These are phyloP conservation scores for Carabus problematicus DNA, from an alignment of 2,888 invertebrate species.

Conservation along the genomic window DNA sequence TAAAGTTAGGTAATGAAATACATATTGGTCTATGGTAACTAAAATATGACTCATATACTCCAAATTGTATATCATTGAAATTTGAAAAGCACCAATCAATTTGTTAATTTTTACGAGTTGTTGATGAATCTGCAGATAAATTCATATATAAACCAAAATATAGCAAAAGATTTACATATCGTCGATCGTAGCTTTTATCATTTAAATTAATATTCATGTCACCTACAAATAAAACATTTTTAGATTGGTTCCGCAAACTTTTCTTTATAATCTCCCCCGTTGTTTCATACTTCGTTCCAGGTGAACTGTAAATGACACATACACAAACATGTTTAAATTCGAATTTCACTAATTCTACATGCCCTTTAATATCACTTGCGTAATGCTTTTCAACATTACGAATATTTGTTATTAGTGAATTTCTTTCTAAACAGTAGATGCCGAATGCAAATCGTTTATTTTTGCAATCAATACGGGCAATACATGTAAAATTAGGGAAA, in stretches of 20 bases:
- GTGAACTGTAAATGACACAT: neutral
- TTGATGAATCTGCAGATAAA: neutral
- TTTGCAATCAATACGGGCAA: neutral
- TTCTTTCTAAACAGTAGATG: neutral
- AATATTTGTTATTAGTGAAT: neutral
- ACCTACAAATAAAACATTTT: neutral
- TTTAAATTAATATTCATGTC: slow-evolving; percentile 5
- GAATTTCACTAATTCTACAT: neutral
- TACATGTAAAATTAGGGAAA: neutral
- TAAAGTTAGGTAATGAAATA: neutral
- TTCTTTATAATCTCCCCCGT: neutral
- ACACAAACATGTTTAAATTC: neutral
- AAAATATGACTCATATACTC: slow-evolving; percentile 2
- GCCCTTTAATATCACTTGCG: neutral
- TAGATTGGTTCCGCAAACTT: neutral
- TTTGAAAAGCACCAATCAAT: slow-evolving; percentile 6
- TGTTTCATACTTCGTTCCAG: neutral
- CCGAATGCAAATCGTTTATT: neutral
- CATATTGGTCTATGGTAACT: slow-evolving; percentile 3
- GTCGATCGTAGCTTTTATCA: neutral
- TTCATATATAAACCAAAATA: neutral
- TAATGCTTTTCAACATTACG: neutral
- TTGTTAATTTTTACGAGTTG: neutral
- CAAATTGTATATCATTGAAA: neutral
- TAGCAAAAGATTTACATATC: neutral